Percentiles rank a stretch among this genome's conserved stretches.
These are phyloP conservation scores for Amphipoea oculea DNA, from an alignment of 2,888 invertebrate species.

Conservation along the genomic window DNA sequence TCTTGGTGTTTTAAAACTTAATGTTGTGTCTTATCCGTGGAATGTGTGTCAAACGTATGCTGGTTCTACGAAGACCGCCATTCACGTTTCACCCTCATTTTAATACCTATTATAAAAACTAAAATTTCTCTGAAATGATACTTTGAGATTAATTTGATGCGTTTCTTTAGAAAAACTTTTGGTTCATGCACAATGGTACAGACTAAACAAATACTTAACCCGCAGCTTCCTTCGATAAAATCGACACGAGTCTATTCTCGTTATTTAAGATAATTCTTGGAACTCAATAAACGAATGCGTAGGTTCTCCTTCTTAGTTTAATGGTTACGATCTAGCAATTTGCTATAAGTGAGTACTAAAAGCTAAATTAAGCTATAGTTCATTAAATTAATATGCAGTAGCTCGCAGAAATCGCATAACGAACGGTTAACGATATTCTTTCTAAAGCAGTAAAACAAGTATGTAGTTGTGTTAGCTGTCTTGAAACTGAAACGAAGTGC, in stretches of 20 bases:
- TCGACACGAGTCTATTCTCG: constrained; percentile 41
- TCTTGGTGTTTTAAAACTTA: constrained; percentile 28
- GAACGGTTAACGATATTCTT: not conserved
- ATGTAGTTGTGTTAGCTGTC: too few species aligned
- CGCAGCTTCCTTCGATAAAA: constrained; percentile 41
- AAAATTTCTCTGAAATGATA: constrained; percentile 39
- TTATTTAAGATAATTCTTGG: constrained; percentile 49
- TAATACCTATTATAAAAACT: constrained; percentile 7
- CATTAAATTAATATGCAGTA: not conserved
- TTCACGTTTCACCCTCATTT: constrained; percentile 49
- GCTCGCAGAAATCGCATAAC: not conserved
- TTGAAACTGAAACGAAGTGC: not conserved
- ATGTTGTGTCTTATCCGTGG: constrained; percentile 74
- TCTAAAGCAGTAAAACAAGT: not conserved
- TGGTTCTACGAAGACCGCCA: constrained; percentile 76
- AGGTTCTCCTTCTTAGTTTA: constrained; percentile 31
- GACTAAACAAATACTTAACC: constrained; percentile 58
- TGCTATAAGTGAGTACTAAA: constrained; percentile 38
- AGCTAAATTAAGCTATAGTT: constrained; percentile 25
- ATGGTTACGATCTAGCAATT: constrained; percentile 38
- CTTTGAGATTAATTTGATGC: constrained; percentile 34
- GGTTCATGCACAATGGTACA: constrained; percentile 34
- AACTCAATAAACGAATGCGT: constrained; percentile 41
- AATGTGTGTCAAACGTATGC: constrained; percentile 82
- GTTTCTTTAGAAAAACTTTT: constrained; percentile 31